Evolutionary conservation across 35 echinoderm and acorn worm genomes (phyloP).

Genomic region (Nesometra sesokonis): DNA sequence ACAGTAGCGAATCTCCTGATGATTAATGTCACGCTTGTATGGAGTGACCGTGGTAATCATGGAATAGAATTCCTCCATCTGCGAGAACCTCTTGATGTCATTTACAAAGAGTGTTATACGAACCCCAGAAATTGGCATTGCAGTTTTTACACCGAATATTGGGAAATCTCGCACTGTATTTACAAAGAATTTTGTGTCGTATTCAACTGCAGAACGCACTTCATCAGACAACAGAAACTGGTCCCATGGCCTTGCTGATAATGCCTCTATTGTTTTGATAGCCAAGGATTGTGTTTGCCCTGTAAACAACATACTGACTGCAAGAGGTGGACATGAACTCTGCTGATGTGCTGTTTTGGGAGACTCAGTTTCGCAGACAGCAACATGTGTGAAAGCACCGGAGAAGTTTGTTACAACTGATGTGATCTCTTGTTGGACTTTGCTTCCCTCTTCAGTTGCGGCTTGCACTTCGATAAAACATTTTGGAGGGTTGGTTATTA

Average conservation of each 20-base stretch:
- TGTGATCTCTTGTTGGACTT: neutral
- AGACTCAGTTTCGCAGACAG: neutral
- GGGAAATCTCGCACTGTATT: neutral
- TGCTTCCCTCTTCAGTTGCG: neutral
- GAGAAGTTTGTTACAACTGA: neutral
- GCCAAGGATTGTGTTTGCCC: neutral
- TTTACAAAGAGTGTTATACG: conserved; percentile 3
- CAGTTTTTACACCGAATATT: neutral
- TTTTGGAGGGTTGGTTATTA: conserved; percentile 5
- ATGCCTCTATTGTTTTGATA: neutral
- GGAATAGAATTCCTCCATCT: conserved; percentile 5
- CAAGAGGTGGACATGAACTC: neutral
- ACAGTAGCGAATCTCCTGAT: conserved; percentile 21
- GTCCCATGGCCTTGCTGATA: conserved; percentile 2
- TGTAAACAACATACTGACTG: conserved; percentile 4
- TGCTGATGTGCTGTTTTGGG: neutral
- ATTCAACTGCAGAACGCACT: conserved; percentile 1
- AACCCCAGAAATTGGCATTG: neutral
- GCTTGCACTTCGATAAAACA: conserved; percentile 3
- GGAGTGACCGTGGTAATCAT: conserved; percentile 43
- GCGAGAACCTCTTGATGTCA: neutral
- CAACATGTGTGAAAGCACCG: neutral
- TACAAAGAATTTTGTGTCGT: neutral
- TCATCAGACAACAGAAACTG: neutral
- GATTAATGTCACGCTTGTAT: conserved; percentile 20